Percentiles rank a stretch among this genome's conserved stretches.
These are phyloP conservation scores for Elmis aenea DNA, from an alignment of 2,888 invertebrate genomes.

Conservation along the genomic window DNA sequence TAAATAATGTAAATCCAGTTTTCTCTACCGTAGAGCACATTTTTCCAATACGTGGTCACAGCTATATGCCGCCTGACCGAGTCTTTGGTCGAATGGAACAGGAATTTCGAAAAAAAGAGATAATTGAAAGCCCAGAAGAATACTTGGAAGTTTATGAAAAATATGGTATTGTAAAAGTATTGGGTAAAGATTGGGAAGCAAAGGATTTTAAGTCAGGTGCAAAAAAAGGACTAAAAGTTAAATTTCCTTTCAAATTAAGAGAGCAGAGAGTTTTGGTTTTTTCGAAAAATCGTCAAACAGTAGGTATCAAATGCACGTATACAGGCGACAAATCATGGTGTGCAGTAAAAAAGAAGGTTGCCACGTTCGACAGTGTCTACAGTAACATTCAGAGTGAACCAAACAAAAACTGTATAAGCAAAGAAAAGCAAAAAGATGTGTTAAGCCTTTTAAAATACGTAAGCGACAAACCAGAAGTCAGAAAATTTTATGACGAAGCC, in stretches of 20 bases:
- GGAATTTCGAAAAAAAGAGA: conserved; percentile 15
- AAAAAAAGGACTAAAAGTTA: conserved; percentile 7
- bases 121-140: conserved; percentile 14
- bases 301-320: too few species aligned
- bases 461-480: too few species aligned
- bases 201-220: conserved; percentile 6
- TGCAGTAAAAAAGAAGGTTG: too few species aligned
- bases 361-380: too few species aligned
- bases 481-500: too few species aligned
- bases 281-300: too few species aligned
- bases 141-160: conserved; percentile 14
- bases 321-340: too few species aligned
- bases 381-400: too few species aligned
- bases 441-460: too few species aligned
- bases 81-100: conserved; percentile 19
- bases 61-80: conserved; percentile 18
- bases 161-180: conserved; percentile 8
- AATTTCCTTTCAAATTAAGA: conserved; percentile 6
- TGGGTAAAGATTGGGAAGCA: conserved; percentile 8
- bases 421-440: conserved; percentile 4
- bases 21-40: conserved; percentile 3
- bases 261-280: conserved; percentile 4
- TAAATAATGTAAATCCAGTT: conserved; percentile 5
- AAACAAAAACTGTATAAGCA: not conserved
- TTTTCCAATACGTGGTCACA: conserved; percentile 8